Conservation (phyloP, 1,140 invertebrate genomes). For the Eumaeus atala region DNA sequence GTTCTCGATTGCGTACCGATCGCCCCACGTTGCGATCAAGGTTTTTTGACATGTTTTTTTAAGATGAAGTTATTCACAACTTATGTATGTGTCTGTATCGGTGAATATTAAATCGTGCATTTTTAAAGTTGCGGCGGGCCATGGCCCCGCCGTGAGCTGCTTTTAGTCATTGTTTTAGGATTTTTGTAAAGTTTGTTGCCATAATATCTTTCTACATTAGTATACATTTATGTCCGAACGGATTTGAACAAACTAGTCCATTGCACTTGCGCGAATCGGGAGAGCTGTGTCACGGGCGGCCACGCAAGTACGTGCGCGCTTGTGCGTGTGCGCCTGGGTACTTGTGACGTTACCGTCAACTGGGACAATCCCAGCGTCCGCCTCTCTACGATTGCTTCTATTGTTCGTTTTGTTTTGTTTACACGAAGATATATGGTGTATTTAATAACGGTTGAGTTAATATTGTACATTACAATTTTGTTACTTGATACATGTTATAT, state of each 20-base stretch:
- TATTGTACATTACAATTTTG: constrained; percentile 71
- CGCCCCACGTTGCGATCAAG: constrained; percentile 50
- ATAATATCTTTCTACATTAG: constrained; percentile 73
- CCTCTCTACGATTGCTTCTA: constrained; percentile 29
- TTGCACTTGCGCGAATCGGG: constrained; percentile 44
- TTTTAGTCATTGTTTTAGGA: constrained; percentile 74
- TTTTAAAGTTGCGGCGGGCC: constrained; percentile 62
- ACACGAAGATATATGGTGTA: constrained; percentile 51
- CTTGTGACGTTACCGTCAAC: constrained; percentile 2
- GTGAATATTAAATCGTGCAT: constrained; percentile 73
- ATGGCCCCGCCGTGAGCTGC: constrained; percentile 55
- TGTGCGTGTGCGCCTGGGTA: neutral
- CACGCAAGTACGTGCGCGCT: constrained; percentile 3
- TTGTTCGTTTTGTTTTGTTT: constrained; percentile 46
- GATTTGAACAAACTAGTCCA: constrained; percentile 72
- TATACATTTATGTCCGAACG: constrained; percentile 66
- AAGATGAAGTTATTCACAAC: constrained; percentile 71
- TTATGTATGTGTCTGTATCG: constrained; percentile 73
- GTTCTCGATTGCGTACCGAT: constrained; percentile 39
- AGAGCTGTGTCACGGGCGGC: constrained; percentile 34
- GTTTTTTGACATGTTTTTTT: constrained; percentile 72
- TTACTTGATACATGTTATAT: constrained; percentile 57
- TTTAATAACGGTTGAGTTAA: constrained; percentile 61
- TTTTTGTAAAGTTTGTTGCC: constrained; percentile 74
- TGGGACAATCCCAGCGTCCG: constrained; percentile 16